phyloP scores from a whole-genome alignment of 2,888 invertebrate species.

The Theretra japonica region DNA sequence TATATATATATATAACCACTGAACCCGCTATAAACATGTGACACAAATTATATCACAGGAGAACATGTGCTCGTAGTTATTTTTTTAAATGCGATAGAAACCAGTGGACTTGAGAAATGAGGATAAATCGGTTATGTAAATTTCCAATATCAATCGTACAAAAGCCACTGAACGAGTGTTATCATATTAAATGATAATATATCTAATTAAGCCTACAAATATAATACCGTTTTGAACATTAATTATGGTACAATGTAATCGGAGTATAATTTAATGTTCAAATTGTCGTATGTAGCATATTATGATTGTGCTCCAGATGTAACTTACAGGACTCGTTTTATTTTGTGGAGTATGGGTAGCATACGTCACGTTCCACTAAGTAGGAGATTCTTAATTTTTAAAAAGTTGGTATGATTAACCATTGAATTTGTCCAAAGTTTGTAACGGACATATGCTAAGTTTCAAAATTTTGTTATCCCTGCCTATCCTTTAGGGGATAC shows the following conservation, averaged over 20 bases:
- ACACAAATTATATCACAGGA: neutral
- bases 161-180: conserved; percentile 10
- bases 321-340: no score
- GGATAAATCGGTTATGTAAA: neutral
- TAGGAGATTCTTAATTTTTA: no score
- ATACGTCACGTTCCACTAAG: no score
- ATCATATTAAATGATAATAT: conserved; percentile 27
- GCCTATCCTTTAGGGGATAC: no score
- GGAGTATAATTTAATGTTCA: neutral
- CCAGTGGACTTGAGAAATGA: neutral
- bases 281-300: neutral
- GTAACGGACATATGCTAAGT: no score
- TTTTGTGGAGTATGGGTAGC: no score
- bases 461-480: no score
- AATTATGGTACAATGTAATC: conserved; percentile 1
- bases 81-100: neutral
- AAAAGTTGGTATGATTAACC: no score
- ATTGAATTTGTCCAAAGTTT: no score
- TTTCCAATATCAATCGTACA: conserved; percentile 3
- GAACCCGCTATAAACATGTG: neutral
- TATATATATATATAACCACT: neutral
- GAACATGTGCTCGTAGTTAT: neutral
- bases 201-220: conserved; percentile 23
- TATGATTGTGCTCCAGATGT: no score
- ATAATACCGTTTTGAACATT: neutral